phyloP scores from a whole-genome alignment of 2,113 vertebrate species.

The Pomatorhinus ruficollis region DNA sequence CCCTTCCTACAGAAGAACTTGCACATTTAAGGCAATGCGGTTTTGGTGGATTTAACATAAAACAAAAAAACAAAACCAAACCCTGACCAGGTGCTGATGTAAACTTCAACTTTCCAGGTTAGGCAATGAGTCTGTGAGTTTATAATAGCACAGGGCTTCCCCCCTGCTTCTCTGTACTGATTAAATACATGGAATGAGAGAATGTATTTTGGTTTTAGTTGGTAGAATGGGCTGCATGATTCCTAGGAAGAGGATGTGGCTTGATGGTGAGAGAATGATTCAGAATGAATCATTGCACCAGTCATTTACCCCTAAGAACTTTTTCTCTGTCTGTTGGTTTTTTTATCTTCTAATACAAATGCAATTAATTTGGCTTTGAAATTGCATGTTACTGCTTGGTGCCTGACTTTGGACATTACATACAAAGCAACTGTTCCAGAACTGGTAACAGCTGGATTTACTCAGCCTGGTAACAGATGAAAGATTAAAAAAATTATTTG shows the following conservation, averaged over 20 bases:
- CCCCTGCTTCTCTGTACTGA: not conserved
- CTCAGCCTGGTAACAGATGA: not conserved
- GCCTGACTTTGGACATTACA: not conserved
- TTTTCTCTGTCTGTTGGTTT: not conserved
- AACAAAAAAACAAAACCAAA: not conserved
- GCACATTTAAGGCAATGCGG: not conserved
- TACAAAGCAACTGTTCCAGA: not conserved
- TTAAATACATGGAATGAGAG: not conserved
- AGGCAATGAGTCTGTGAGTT: not conserved
- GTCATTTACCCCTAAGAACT: not conserved
- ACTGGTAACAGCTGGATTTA: not conserved
- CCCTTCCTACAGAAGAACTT: not conserved
- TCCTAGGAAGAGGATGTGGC: not conserved
- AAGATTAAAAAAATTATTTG: not conserved
- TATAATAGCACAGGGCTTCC: not conserved
- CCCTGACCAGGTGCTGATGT: not conserved
- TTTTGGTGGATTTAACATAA: not conserved
- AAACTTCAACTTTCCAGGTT: not conserved
- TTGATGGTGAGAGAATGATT: not conserved
- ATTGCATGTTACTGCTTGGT: not conserved
- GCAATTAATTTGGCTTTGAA: not conserved
- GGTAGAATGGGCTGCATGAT: not conserved
- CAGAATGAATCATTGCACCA: not conserved
- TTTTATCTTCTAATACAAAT: not conserved
- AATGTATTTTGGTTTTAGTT: rapidly evolving